Base-by-base conservation (phyloP, 2,797 vertebrate species). In the Acomys russatus region DNA sequence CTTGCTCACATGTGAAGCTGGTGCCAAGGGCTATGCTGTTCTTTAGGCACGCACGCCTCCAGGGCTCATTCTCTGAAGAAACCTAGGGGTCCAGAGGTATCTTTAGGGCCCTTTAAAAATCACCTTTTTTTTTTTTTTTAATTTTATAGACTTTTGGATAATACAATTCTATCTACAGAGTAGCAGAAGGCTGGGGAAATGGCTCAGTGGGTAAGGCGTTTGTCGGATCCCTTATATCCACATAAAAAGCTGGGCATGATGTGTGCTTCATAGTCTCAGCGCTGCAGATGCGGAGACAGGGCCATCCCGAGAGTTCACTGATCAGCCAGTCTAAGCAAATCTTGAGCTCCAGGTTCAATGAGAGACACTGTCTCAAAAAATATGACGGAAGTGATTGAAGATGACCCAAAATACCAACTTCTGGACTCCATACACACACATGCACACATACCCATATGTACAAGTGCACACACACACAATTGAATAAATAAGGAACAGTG, bases 61-160 rank as follows among this genome's bases (percentile, higher is more conserved):
- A 87, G 64, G 51, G 63, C 15, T 79, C 51, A 64, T 85, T 80
- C 68, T 95, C 33, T n/a, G 4, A 94, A 73, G 20, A 88, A 87
- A 83, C n/a, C 18, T 78, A 35, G 10, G 1, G 94, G 63, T 28
- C 80, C 49, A n/a, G 9, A 78, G 23, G 11, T 35, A 9, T 9
- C 17, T 66, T 84, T 35, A 71, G 6, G 73, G 30, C 25, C 2
- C 28, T 30, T 89, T 95, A 70, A 90, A 82, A 77, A 23, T 38
- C 38, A 83, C 91, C 49, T 49, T 44, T 44, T 56, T 49, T 49
- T 44, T 44, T 56, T 49, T 38, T 54, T 78, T 18, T 22, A 83
- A 8, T 6, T 63, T 79, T 84, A 71, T 83, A 4, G 23, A 71
- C 88, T 88, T 92, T n/a, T 79, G 30, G 7, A 11, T 71, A 66